phyloP scores from a whole-genome alignment of 2,888 invertebrate genomes.

The Chrysina gloriosa region DNA sequence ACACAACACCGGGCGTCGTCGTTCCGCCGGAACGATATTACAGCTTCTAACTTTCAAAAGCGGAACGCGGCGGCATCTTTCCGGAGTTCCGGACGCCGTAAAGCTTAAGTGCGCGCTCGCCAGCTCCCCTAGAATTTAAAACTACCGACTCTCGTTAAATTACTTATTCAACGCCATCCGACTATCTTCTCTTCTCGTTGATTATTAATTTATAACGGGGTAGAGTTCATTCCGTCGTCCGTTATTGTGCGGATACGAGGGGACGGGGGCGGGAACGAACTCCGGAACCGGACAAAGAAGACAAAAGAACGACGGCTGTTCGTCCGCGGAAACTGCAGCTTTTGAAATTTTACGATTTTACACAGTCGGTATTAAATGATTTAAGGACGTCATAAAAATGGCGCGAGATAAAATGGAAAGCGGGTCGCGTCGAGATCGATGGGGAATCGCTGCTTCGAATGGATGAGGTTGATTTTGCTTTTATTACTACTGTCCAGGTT shows the following conservation, averaged over 20 bases:
- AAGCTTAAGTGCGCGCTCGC: not conserved
- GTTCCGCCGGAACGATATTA: too few relatives aligned
- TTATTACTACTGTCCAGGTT: too few relatives aligned
- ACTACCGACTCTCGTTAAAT: not conserved
- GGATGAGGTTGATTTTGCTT: not conserved
- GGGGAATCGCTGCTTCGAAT: not conserved
- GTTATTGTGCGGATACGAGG: too few relatives aligned
- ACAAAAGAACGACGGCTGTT: too few relatives aligned
- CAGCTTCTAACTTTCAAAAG: too few relatives aligned
- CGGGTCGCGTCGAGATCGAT: not conserved
- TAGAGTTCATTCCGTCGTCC: too few relatives aligned
- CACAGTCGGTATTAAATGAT: slow-evolving; percentile 4
- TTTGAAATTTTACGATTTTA: slow-evolving; percentile 1
- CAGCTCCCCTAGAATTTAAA: not conserved
- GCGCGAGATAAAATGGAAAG: not conserved
- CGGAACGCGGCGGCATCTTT: not conserved
- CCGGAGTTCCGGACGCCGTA: not conserved
- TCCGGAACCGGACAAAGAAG: too few relatives aligned
- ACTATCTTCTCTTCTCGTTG: not conserved
- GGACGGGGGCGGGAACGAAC: too few relatives aligned
- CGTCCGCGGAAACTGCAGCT: not conserved
- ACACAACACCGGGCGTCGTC: too few relatives aligned
- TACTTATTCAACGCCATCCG: not conserved
- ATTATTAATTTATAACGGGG: not conserved
- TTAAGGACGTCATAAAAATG: not conserved